phyloP scores from a whole-genome alignment of 2,113 vertebrate species.

The Sapayoa aenigma region DNA sequence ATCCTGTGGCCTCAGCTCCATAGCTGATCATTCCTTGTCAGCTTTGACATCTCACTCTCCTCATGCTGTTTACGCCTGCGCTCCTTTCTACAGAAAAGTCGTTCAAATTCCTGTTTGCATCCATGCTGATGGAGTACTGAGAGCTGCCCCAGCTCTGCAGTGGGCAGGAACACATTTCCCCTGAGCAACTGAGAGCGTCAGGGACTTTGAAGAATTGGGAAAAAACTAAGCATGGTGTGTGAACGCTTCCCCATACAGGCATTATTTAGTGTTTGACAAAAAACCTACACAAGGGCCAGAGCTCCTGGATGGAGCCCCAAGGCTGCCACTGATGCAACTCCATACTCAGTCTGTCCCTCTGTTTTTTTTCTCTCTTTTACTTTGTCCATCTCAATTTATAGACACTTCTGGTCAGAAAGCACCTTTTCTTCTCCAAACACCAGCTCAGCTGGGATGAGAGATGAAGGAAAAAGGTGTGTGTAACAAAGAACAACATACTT shows the following conservation, averaged over 20 bases:
- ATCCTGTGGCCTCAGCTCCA: rapidly evolving
- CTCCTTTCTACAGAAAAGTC: neutral
- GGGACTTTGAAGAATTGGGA: neutral
- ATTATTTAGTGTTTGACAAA: neutral
- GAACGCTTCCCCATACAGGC: neutral
- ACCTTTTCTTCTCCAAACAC: neutral
- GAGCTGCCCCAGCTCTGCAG: neutral
- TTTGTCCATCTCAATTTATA: neutral
- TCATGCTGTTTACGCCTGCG: neutral
- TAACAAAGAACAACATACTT: neutral
- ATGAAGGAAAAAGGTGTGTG: neutral
- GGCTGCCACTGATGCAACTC: neutral
- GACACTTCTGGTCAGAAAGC: neutral
- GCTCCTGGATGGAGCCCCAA: neutral
- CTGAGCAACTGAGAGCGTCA: rapidly evolving
- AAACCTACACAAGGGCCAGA: neutral
- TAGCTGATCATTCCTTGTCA: neutral
- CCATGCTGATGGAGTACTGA: rapidly evolving
- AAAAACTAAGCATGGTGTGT: neutral
- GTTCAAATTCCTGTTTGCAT: neutral
- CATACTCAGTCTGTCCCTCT: neutral
- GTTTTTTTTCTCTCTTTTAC: no score
- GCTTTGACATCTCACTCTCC: neutral
- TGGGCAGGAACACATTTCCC: neutral
- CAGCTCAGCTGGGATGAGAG: neutral